Conservation (phyloP, 2,888 invertebrate species). For the Eupelmus urozonus region DNA sequence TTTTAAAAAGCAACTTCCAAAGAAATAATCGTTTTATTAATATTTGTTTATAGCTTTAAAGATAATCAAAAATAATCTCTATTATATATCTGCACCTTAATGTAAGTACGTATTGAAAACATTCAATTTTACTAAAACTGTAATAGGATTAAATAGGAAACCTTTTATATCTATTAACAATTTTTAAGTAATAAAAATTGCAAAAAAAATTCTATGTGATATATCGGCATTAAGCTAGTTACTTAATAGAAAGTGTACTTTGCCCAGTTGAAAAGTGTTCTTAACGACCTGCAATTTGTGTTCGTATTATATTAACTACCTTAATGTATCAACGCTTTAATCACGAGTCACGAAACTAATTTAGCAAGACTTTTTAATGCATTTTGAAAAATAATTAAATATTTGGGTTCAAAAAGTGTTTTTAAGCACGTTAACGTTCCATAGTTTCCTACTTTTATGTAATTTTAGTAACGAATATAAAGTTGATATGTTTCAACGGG, state of each 20-base stretch:
- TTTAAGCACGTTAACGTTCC: no score
- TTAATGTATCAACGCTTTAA: slow-evolving; percentile 25
- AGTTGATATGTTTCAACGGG: no score
- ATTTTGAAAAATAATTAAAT: neutral
- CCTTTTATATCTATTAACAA: neutral
- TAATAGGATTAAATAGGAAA: neutral
- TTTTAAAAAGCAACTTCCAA: no score
- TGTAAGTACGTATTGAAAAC: no score
- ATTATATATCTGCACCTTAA: no score
- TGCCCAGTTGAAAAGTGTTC: neutral
- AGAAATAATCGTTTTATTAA: no score
- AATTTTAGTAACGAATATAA: no score
- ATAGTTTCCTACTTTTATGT: no score
- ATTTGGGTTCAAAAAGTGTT: no score
- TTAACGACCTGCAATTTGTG: slow-evolving; percentile 31
- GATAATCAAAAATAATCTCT: no score
- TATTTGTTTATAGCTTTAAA: no score
- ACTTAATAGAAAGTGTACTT: slow-evolving; percentile 26
- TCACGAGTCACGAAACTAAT: slow-evolving; percentile 29
- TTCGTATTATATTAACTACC: slow-evolving; percentile 29
- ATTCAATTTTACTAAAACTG: neutral
- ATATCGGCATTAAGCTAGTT: slow-evolving; percentile 16
- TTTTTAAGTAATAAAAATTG: neutral
- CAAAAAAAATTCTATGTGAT: slow-evolving; percentile 2
- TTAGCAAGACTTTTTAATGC: neutral